These are phyloP conservation scores for Pyrgilauda ruficollis DNA, from an alignment of 2,113 vertebrate genomes.

Conservation along the genomic window DNA sequence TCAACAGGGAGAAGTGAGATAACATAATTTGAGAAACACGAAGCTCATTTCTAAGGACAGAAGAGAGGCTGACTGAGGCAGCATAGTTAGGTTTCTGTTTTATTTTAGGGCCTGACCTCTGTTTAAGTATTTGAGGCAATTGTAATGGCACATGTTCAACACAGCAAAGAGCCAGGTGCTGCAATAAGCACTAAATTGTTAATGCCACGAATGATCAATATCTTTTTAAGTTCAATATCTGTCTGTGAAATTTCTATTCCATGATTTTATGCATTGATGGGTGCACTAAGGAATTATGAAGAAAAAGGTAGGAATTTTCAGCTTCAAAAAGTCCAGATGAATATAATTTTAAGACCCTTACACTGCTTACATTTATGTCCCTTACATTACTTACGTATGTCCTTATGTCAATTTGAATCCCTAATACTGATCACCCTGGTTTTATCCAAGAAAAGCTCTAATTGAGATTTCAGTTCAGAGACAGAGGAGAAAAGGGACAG, in stretches of 20 bases:
- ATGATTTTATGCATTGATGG: background rate
- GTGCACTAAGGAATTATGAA: background rate
- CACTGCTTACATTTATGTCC: background rate
- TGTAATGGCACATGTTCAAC: background rate
- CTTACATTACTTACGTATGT: background rate
- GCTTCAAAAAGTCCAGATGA: background rate
- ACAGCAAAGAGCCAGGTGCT: background rate
- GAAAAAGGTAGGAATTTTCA: background rate
- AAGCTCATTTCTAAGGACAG: background rate
- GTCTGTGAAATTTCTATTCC: background rate
- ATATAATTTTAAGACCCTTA: background rate
- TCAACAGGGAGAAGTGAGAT: conserved; percentile 27
- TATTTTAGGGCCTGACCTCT: background rate
- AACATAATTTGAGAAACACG: background rate
- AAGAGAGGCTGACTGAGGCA: background rate
- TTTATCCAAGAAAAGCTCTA: background rate
- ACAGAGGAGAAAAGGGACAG: background rate
- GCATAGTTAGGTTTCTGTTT: background rate
- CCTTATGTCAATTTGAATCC: background rate
- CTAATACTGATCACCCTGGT: background rate
- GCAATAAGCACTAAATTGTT: background rate
- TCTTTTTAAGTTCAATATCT: background rate
- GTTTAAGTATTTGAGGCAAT: background rate
- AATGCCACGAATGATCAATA: background rate
- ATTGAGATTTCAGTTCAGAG: background rate